phyloP scores from a whole-genome alignment of 2,888 invertebrate species.

The Lycophotia porphyrea region DNA sequence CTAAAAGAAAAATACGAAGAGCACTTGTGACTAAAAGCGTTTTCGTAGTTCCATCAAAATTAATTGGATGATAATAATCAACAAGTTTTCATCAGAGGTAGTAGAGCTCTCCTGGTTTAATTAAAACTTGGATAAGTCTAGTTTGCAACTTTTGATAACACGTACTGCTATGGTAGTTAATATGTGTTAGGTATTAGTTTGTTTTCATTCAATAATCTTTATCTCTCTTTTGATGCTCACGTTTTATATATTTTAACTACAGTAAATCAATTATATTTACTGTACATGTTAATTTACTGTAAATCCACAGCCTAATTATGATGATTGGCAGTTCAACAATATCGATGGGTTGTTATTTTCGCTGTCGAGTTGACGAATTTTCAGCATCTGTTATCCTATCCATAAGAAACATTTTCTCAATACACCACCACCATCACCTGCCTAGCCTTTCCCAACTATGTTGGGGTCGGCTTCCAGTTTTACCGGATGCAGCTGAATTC shows the following conservation, averaged over 20 bases:
- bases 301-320: not conserved
- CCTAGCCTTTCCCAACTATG: too few relatives aligned
- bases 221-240: not conserved
- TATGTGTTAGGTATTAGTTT: not conserved
- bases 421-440: too few relatives aligned
- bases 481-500: too few relatives aligned
- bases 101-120: constrained; percentile 28
- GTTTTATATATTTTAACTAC: too few relatives aligned
- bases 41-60: constrained; percentile 26
- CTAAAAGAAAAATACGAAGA: not conserved
- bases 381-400: not conserved
- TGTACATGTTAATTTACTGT: too few relatives aligned
- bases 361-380: not conserved
- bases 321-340: not conserved
- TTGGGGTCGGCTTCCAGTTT: too few relatives aligned
- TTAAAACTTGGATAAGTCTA: constrained; percentile 56
- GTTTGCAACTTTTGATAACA: constrained; percentile 48
- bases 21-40: constrained; percentile 22
- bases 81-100: constrained; percentile 27
- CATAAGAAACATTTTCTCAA: not conserved
- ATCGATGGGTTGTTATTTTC: too few relatives aligned
- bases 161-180: not conserved
- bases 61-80: constrained; percentile 40
- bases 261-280: too few relatives aligned
- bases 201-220: not conserved